Percentiles rank a stretch among this genome's conserved stretches.
These are phyloP conservation scores for Columba janthina DNA, from an alignment of 2,113 vertebrate species.

Conservation along the genomic window DNA sequence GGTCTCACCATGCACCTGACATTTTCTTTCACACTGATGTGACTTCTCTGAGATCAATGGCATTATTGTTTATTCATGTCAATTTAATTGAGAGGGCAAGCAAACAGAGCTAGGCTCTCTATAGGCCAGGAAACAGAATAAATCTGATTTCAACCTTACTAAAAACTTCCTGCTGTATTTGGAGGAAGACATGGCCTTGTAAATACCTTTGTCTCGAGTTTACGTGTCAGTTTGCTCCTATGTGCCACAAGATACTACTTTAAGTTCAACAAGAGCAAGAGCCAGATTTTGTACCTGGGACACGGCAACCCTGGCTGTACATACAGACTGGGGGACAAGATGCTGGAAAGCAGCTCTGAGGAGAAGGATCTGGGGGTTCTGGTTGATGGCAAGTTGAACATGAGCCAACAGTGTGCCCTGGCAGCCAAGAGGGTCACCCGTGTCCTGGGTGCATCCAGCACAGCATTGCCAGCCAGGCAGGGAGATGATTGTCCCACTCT, in stretches of 20 bases:
- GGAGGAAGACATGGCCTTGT: background rate
- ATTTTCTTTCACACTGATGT: background rate
- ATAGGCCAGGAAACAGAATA: background rate
- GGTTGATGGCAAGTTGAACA: too few relatives aligned
- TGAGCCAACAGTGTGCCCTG: too few relatives aligned
- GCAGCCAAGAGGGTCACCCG: too few relatives aligned
- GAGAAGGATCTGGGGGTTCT: too few relatives aligned
- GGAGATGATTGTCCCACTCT: too few relatives aligned
- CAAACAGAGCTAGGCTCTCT: background rate
- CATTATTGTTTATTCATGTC: background rate
- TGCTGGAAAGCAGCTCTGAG: too few relatives aligned
- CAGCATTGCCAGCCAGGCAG: too few relatives aligned
- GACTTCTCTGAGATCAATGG: background rate
- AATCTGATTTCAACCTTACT: background rate
- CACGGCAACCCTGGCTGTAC: too few relatives aligned
- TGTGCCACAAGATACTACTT: background rate
- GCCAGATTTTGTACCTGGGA: too few relatives aligned
- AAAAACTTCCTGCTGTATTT: background rate
- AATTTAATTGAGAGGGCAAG: background rate
- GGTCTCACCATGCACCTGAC: background rate
- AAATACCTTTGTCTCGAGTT: background rate
- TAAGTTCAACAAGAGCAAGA: too few relatives aligned
- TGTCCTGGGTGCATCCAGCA: too few relatives aligned
- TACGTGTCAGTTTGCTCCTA: background rate
- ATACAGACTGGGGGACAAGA: too few relatives aligned